Evolutionary conservation across 2,113 vertebrate species (phyloP).

Genomic region (Onychostoma macrolepis): DNA sequence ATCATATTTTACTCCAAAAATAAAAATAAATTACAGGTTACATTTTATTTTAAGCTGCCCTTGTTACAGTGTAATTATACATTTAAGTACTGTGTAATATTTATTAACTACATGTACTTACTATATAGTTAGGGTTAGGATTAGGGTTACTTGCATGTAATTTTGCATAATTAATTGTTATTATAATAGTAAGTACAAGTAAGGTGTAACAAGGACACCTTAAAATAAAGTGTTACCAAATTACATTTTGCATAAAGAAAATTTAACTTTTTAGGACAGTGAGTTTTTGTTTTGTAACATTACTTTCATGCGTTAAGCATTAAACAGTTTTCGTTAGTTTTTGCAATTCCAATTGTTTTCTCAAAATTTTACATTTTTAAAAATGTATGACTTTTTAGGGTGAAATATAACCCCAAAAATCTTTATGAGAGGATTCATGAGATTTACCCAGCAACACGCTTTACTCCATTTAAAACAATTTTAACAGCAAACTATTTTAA

Average conservation of each 20-base stretch:
- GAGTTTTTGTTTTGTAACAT: background rate
- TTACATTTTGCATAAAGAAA: background rate
- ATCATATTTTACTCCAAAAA: background rate
- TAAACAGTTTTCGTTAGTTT: background rate
- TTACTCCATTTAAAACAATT: background rate
- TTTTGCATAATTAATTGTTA: too few species aligned
- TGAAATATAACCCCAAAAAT: background rate
- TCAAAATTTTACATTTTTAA: too few species aligned
- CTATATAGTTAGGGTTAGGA: too few species aligned
- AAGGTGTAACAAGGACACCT: too few species aligned
- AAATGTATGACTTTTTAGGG: background rate
- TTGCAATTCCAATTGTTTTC: background rate
- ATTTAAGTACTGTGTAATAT: too few species aligned
- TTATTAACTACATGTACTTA: too few species aligned
- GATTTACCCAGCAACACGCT: background rate
- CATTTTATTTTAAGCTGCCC: too few species aligned
- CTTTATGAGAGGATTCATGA: background rate
- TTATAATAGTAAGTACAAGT: too few species aligned
- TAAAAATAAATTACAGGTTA: background rate
- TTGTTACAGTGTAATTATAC: too few species aligned
- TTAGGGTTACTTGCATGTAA: too few species aligned
- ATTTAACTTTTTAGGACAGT: background rate
- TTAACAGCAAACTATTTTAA: background rate
- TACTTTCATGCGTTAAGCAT: background rate
- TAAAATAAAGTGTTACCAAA: too few species aligned